Conservation (phyloP, 2,888 invertebrate genomes). For the Campoletis raptor region DNA sequence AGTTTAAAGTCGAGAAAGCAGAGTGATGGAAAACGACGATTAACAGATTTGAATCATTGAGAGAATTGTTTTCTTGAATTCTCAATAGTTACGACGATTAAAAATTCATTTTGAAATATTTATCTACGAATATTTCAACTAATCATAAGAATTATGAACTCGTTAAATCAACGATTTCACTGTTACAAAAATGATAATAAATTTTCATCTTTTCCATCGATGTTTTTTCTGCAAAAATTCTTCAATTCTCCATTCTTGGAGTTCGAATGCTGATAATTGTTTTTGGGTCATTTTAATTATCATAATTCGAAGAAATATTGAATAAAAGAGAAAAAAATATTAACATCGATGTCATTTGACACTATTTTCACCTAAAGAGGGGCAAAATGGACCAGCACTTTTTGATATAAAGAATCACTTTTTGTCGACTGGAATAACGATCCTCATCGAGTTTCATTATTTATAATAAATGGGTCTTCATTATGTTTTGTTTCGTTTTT, state of each 20-base stretch:
- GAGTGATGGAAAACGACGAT: constrained; percentile 1
- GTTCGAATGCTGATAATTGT: too few species aligned
- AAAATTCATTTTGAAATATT: not conserved
- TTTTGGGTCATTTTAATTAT: too few species aligned
- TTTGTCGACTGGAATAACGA: too few species aligned
- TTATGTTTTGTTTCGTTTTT: too few species aligned
- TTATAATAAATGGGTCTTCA: too few species aligned
- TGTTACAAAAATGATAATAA: not conserved
- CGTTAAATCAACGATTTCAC: not conserved
- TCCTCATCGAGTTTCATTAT: not conserved
- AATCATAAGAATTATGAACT: not conserved
- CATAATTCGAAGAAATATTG: too few species aligned
- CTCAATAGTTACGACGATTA: too few species aligned
- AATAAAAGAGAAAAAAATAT: too few species aligned
- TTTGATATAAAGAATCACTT: not conserved
- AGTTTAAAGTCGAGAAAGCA: not conserved
- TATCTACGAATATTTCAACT: not conserved
- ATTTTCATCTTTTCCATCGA: not conserved
- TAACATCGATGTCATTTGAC: too few species aligned
- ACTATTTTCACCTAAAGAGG: too few species aligned
- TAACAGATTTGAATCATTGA: not conserved
- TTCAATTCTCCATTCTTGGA: too few species aligned
- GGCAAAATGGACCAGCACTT: not conserved
- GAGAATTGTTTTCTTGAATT: not conserved
- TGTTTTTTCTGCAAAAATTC: not conserved